These are phyloP conservation scores for Lipotes vexillifer DNA, from an alignment of 2,113 vertebrate genomes.

Conservation along the genomic window DNA sequence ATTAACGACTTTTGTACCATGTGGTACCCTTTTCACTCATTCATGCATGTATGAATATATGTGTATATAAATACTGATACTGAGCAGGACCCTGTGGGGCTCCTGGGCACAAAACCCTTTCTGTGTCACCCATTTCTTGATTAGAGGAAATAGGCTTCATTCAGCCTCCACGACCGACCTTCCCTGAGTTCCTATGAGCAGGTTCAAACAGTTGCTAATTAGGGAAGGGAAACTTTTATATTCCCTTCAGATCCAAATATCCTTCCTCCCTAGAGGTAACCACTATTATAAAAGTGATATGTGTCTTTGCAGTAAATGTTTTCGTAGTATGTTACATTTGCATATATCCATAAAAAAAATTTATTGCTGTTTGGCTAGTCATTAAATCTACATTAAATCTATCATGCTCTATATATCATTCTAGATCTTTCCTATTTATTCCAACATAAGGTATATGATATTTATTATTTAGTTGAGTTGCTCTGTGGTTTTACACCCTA, in stretches of 20 bases:
- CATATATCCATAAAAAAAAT: slow-evolving; percentile 17
- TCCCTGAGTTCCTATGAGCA: no score
- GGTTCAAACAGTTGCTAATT: no score
- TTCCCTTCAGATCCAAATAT: background rate
- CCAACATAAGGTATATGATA: background rate
- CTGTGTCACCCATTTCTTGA: no score
- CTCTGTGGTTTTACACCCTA: background rate
- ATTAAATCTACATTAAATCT: slow-evolving; percentile 28
- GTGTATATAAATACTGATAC: no score
- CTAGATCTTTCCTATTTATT: background rate
- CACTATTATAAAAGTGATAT: slow-evolving; percentile 22
- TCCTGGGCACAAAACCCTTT: no score
- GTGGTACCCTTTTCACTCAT: background rate
- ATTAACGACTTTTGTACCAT: background rate
- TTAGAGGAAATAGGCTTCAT: no score
- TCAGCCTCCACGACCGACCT: no score
- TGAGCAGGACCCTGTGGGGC: no score
- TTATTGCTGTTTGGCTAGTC: background rate
- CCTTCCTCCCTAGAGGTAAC: background rate
- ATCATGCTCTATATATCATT: background rate
- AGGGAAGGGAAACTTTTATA: background rate
- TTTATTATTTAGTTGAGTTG: background rate
- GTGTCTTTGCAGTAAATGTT: background rate
- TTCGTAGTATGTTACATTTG: slow-evolving; percentile 21
- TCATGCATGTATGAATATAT: background rate